These are phyloP conservation scores for Bubo bubo DNA, from an alignment of 2,113 vertebrate genomes.

Conservation along the genomic window DNA sequence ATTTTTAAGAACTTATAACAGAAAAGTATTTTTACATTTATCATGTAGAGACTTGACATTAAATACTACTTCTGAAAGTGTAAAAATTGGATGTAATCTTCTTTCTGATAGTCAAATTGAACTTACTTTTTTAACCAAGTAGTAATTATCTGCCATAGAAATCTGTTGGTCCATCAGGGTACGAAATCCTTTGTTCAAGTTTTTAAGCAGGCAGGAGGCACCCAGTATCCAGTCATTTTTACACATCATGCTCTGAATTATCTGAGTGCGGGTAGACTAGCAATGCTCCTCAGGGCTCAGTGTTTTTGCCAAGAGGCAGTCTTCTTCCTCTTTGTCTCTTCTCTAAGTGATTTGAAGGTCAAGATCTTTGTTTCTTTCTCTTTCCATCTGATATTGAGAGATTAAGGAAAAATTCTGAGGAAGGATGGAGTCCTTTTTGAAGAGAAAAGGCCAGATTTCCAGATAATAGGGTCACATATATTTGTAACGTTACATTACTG, in stretches of 20 bases:
- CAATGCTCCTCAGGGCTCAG: neutral
- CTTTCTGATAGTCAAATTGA: neutral
- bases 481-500: neutral
- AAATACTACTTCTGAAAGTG: neutral
- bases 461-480: neutral
- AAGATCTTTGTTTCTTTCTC: neutral
- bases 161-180: neutral
- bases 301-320: neutral
- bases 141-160: neutral
- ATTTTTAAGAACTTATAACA: neutral
- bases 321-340: neutral
- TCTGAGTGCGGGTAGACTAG: neutral
- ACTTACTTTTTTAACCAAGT: neutral
- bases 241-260: neutral
- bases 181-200: neutral
- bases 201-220: neutral
- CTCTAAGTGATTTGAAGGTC: neutral
- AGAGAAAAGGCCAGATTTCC: neutral
- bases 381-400: neutral
- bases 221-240: neutral
- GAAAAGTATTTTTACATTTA: neutral
- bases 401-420: neutral
- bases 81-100: neutral
- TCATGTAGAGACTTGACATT: neutral
- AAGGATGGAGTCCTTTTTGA: neutral